These are phyloP conservation scores for Falco rusticolus DNA, from an alignment of 2,797 vertebrate species.

Conservation along the genomic window DNA sequence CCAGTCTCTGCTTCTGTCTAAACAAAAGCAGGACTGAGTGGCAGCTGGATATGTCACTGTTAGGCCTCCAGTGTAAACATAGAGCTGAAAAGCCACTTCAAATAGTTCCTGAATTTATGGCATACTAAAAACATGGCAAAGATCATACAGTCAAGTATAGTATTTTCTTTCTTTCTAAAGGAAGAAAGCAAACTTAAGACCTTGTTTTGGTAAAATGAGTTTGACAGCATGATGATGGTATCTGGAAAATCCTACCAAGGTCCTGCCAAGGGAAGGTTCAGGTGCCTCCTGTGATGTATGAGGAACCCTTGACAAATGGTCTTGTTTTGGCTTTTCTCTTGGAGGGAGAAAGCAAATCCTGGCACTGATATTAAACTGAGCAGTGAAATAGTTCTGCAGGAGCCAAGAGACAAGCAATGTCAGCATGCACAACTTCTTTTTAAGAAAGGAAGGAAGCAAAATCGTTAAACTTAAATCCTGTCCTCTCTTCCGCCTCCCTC, in stretches of 20 bases:
- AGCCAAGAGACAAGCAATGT: background rate
- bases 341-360: background rate
- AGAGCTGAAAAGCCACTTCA: background rate
- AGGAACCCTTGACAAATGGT: background rate
- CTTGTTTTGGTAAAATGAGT: background rate
- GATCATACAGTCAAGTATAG: background rate
- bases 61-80: background rate
- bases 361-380: background rate
- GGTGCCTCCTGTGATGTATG: background rate
- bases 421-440: rapidly evolving
- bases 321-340: background rate
- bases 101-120: background rate
- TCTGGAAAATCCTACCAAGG: background rate
- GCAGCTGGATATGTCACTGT: background rate
- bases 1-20: background rate
- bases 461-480: background rate
- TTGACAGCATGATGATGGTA: background rate
- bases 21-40: background rate
- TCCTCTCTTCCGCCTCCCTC: background rate
- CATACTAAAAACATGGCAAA: rapidly evolving
- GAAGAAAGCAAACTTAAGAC: background rate
- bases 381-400: background rate
- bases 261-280: background rate
- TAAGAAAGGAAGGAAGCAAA: background rate
- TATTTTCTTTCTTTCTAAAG: background rate